Conservation (phyloP, 92 coral and sea anemone species). For the Palythoa heliodiscus region DNA sequence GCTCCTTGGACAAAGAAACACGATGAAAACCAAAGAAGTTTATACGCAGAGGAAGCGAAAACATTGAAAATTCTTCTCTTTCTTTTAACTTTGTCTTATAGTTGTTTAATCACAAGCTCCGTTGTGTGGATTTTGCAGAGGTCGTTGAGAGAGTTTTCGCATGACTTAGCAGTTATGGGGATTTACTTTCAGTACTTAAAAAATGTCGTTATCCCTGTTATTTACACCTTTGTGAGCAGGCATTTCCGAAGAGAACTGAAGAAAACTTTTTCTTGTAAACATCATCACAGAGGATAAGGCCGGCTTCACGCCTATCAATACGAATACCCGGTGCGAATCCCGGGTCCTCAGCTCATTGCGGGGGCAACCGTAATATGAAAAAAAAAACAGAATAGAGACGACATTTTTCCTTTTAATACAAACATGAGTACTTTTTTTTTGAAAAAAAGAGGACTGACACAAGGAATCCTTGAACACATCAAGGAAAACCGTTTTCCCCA, state of each 20-base stretch:
- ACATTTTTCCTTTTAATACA: too few relatives aligned
- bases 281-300: not conserved
- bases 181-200: constrained; percentile 34
- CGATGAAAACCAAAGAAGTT: not conserved
- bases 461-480: too few relatives aligned
- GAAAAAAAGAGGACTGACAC: too few relatives aligned
- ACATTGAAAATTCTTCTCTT: constrained; percentile 23
- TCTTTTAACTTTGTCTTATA: constrained; percentile 8
- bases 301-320: too few relatives aligned
- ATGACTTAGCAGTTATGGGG: constrained; percentile 36
- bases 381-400: too few relatives aligned
- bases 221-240: constrained; percentile 33
- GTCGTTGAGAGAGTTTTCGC: constrained; percentile 12
- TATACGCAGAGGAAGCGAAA: constrained; percentile 25
- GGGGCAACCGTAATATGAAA: too few relatives aligned
- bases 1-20: constrained; percentile 7
- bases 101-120: constrained; percentile 11
- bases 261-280: constrained; percentile 10
- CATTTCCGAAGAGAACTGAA: constrained; percentile 20
- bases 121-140: constrained; percentile 37
- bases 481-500: too few relatives aligned
- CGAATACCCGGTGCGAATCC: too few relatives aligned
- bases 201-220: constrained; percentile 18
- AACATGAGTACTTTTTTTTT: too few relatives aligned
- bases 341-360: too few relatives aligned